These are phyloP conservation scores for Psettodes erumei DNA, from an alignment of 2,113 vertebrate species.

Conservation along the genomic window DNA sequence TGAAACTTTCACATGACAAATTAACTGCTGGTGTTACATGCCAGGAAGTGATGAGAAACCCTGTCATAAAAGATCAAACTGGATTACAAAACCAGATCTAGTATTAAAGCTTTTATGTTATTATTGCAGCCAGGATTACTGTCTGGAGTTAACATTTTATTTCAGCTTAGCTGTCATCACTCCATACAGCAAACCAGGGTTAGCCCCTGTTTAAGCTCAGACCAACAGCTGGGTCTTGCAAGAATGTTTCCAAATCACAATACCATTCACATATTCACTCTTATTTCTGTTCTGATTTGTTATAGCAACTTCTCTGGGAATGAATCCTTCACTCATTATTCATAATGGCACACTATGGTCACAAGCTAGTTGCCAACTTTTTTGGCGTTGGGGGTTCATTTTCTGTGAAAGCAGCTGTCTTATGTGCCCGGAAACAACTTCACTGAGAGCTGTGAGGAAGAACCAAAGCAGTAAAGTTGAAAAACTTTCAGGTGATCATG, in stretches of 20 bases:
- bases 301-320: not conserved
- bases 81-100: not conserved
- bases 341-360: too few species aligned
- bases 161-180: conserved; percentile 14
- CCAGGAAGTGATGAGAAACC: not conserved
- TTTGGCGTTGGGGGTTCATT: too few species aligned
- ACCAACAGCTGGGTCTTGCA: not conserved
- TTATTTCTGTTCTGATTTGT: conserved; percentile 8
- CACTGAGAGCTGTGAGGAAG: not conserved
- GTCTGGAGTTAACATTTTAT: conserved; percentile 10
- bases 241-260: not conserved
- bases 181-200: conserved; percentile 5
- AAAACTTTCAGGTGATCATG: not conserved
- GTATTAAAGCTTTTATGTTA: conserved; percentile 1
- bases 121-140: conserved; percentile 1
- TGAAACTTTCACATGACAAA: not conserved
- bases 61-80: conserved; percentile 4
- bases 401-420: not conserved
- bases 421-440: not conserved
- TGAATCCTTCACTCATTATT: not conserved
- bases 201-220: not conserved
- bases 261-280: not conserved
- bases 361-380: too few species aligned
- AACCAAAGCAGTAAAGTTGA: not conserved
- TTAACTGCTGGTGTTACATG: not conserved